Percentiles rank a stretch among this genome's conserved stretches.
Evolutionary conservation across 2,888 invertebrate genomes (phyloP).

Genomic region (Hybos culiciformis): DNA sequence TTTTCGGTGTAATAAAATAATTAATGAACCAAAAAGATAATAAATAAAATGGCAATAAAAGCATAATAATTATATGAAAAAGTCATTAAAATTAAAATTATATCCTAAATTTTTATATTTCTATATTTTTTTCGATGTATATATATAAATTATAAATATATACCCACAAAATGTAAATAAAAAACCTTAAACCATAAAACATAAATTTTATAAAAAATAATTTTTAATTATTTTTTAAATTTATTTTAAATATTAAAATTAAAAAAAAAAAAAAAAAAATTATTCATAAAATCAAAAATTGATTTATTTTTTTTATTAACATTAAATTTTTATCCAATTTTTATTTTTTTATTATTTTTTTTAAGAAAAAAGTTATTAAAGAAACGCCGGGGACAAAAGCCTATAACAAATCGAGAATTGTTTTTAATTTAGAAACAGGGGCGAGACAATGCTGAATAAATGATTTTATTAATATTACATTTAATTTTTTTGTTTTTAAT

Average conservation of each 20-base stretch:
- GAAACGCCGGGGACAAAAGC: constrained; percentile 30
- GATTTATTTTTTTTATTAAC: neutral
- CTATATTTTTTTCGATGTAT: no score
- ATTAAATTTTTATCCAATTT: neutral
- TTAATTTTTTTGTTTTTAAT: constrained; percentile 6
- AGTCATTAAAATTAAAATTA: no score
- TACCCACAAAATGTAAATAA: neutral
- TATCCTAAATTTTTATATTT: no score
- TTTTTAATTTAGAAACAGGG: constrained; percentile 24
- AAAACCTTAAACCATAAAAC: neutral
- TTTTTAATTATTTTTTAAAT: neutral
- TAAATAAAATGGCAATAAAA: no score
- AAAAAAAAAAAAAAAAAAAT: neutral
- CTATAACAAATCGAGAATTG: constrained; percentile 39
- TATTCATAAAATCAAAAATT: neutral
- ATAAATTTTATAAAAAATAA: neutral
- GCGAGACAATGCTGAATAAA: constrained; percentile 27
- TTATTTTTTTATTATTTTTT: constrained; percentile 9
- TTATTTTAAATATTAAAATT: neutral
- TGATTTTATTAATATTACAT: constrained; percentile 17
- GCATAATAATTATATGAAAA: no score
- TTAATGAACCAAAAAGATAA: no score
- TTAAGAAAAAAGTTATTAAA: constrained; percentile 1
- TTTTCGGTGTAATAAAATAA: no score
- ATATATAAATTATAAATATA: no score